Evolutionary conservation across 2,113 vertebrate genomes (phyloP), one percentile per base, ranked within the genome.

Genomic region (Thunnus maccoyii): DNA sequence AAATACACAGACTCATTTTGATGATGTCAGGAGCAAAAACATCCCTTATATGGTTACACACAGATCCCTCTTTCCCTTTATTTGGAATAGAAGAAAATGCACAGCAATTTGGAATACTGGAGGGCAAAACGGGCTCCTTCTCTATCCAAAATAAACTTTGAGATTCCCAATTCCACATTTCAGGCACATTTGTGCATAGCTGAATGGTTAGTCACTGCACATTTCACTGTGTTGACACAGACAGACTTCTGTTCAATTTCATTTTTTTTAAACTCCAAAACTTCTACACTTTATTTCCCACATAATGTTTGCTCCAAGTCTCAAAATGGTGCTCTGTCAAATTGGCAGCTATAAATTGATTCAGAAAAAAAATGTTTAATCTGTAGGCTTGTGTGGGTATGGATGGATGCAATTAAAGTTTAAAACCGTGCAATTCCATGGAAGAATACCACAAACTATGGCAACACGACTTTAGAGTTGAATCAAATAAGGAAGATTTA

Each of bases 91-190:
- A 82, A 84, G 73, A 78, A 80, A 88, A 91, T 47, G 57, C 68
- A 69, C 41, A 80, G 74, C 51, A 78, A 87, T 84, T 86, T 83
- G 52, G 63, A 88, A 82, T 82, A 80, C 46, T 83, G 41, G 61
- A 71, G 78, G 67, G 83, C 55, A 75, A 85, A 88, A 77, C 9
- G n/a, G 77, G 63, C 71, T 47, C 72, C 20, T 17, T 52, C n/a
- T 22, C 62, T 0, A 4, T 93, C 93, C 93, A 94, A 94, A 84
- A 71, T 83, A 91, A 93, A 94, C 90, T 36, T 44, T 77, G 52
- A 74, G 76, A 78, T 85, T 71, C 80, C 83, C 67, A 68, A 78
- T 81, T 89, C 84, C 76, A 87, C 84, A 86, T 89, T 83, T 90
- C 30, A 83, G 61, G 68, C 86, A 41, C 57, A 76, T 71, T 62